Evolutionary conservation across 2,797 vertebrate genomes (phyloP).

Genomic region (Phrynocephalus vlangalii): DNA sequence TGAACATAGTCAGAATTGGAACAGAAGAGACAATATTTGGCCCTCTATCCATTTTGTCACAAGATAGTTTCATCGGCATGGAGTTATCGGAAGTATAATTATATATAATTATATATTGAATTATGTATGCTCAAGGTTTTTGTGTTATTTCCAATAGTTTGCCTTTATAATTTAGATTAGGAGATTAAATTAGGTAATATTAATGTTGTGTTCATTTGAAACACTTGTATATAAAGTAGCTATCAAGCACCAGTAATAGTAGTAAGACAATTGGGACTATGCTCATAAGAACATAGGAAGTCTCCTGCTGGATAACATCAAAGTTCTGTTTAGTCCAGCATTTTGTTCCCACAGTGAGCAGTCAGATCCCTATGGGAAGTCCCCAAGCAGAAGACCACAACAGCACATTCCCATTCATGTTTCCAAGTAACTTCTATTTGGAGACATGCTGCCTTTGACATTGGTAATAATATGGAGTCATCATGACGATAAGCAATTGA

Average conservation of each 20-base stretch:
- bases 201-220: neutral
- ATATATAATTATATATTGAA: neutral
- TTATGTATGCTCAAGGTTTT: no score
- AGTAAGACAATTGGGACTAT: neutral
- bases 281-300: neutral
- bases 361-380: neutral
- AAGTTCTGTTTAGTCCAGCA: neutral
- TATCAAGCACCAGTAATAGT: neutral
- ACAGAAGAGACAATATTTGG: conserved; percentile 14
- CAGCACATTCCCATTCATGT: neutral
- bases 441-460: neutral
- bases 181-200: conserved; percentile 9
- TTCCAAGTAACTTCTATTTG: neutral
- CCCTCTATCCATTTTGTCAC: neutral
- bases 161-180: neutral
- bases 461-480: no score
- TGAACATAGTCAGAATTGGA: neutral
- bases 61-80: fast-evolving
- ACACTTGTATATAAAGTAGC: neutral
- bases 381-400: neutral
- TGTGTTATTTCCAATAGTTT: neutral
- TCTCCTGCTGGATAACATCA: neutral
- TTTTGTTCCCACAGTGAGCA: neutral
- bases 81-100: neutral
- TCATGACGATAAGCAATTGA: neutral